Evolutionary conservation across 1,140 invertebrate genomes (phyloP), one percentile per base, ranked within the genome.

Genomic region (Cotesia vestalis): DNA sequence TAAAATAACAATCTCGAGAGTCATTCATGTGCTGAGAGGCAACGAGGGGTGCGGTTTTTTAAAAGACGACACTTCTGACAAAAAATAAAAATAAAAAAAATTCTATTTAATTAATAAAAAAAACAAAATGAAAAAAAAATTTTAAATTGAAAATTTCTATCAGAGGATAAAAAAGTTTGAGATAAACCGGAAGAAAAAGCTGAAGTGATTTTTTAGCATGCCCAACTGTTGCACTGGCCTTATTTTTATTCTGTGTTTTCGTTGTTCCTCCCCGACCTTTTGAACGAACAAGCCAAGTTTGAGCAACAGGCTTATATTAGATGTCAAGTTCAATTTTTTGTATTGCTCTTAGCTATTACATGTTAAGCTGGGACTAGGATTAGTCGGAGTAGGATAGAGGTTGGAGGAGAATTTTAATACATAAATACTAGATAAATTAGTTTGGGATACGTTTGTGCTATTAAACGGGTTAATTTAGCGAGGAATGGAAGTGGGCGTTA

Each of bases 161-260:
- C 9, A 46, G 66, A 59, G 59, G n/a, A 51, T 14, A 35, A 3
- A 46, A 53, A 61, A 14, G 57, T 67, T 34, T 36, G 67, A 40
- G 55, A 38, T 53, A 67, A 63, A 61, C 57, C 35, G 17, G 38
- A 34, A 57, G 12, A 59, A 36, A n/a, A 57, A 36, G 59, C 14
- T 61, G 9, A 53, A 59, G 59, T 61, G 52, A 75, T 63, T 69
- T 66, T 61, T 72, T 75, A 72, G 70, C 51, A 64, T 68, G 35
- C 51, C 75, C 75, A 74, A 76, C 73, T 76, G 75, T 76, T 76
- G 73, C 75, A 34, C 62, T 9, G 53, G 27, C 36, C 34, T 14
- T 57, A 55, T 20, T 55, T 52, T 55, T 57, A 36, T 67, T 27
- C 1, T 4, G 8, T 12, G 38, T 4, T 4, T 34, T n/a, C 17